Evolutionary conservation across 2,888 invertebrate species (phyloP), one percentile per base, ranked within the genome.

Genomic region (Mythimna albipuncta): DNA sequence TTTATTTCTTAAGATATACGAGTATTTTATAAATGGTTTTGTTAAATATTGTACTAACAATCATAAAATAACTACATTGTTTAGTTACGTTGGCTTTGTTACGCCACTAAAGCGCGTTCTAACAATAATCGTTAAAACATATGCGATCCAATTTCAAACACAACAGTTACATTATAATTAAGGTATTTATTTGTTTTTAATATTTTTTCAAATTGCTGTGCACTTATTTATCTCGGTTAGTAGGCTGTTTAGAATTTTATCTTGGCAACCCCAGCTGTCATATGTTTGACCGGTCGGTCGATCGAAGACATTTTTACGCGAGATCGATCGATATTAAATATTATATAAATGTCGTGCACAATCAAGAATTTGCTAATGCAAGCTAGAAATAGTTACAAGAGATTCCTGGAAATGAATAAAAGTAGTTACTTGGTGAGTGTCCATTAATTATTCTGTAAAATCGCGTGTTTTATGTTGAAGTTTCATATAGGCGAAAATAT

Each of bases 301-400:
- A 63, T 59, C 64, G 62, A n/a, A 41, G 9, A 61, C 50, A 67
- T 68, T 63, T 75, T 75, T 68, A 59, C 41, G 64, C 32, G 62
- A 71, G 63, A 67, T 64, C 68, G 68, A 76, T 83, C 64, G 64
- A 81, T 76, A 76, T 50, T 66, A 69, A 72, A 72, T 75, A 77
- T 81, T 16, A 16, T 66, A 64, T 88, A 88, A 90, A 95, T 95
- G 95, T 90, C 91, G 90, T 88, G 86, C 70, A 87, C 89, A 72
- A 90, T 95, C 81, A 95, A 93, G 91, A 93, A 93, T 79, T 76
- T 94, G 82, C 82, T 95, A 66, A 88, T 88, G 64, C 87, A 89
- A 77, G 94, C 90, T 38, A 92, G 87, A 75, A 89, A 91, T 77
- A 92, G 89, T 79, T 95, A 91, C 79, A 92, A 85, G 79, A 90